phyloP scores from a whole-genome alignment of 2,113 vertebrate genomes.

The Pagrus major region DNA sequence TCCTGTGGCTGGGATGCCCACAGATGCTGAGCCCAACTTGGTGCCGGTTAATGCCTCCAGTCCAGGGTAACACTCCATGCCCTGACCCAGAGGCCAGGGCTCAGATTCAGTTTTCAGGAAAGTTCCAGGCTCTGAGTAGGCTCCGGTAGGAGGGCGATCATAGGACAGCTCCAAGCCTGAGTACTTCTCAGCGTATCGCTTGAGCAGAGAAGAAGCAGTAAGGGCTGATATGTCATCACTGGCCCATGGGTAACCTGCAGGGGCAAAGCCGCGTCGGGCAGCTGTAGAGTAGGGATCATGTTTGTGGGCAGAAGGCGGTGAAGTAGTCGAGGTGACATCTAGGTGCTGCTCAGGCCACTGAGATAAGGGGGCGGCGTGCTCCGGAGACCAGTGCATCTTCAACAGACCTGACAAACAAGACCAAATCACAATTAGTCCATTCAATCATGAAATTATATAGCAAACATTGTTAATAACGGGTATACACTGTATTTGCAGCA shows the following conservation, averaged over 20 bases:
- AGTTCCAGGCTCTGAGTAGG: slow-evolving; percentile 85
- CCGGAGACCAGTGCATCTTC: slow-evolving; percentile 99
- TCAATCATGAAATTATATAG: not conserved
- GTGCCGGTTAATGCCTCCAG: slow-evolving; percentile 88
- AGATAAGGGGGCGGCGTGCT: slow-evolving; percentile 94
- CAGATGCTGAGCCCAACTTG: slow-evolving; percentile 81
- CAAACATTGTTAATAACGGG: not conserved
- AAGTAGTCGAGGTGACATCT: slow-evolving; percentile 95
- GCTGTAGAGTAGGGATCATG: slow-evolving; percentile 86
- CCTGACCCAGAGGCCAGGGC: slow-evolving; percentile 87
- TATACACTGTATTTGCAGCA: not conserved
- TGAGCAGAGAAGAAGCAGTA: slow-evolving; percentile 95
- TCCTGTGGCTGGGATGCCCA: slow-evolving; percentile 84
- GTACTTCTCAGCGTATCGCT: slow-evolving; percentile 97
- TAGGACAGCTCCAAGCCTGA: slow-evolving; percentile 91
- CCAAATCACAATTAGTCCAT: slow-evolving; percentile 23
- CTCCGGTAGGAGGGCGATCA: slow-evolving; percentile 81
- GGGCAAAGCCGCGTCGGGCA: slow-evolving; percentile 88
- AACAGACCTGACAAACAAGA: slow-evolving; percentile 81
- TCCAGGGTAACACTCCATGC: slow-evolving; percentile 86
- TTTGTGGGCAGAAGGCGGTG: slow-evolving; percentile 91
- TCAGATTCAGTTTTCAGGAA: slow-evolving; percentile 90
- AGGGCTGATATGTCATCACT: slow-evolving; percentile 96
- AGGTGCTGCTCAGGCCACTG: slow-evolving; percentile 99
- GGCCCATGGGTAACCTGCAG: slow-evolving; percentile 92